These are phyloP conservation scores for Megalops cyprinoides DNA, from an alignment of 2,797 vertebrate species.

Conservation along the genomic window DNA sequence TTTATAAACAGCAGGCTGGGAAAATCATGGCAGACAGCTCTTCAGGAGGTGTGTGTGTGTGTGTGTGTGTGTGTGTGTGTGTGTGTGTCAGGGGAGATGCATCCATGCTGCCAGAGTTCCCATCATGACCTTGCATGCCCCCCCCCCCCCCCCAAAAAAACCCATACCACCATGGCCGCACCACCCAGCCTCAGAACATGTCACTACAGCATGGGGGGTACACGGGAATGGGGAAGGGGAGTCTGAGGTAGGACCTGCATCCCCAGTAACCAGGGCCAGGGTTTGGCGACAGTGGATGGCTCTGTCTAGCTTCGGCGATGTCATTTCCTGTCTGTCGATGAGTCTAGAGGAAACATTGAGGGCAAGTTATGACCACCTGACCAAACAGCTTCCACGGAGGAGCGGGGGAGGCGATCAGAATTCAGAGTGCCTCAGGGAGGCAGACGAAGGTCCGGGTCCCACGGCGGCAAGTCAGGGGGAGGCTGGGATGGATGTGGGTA, in stretches of 20 bases:
- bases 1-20: slow-evolving; percentile 32
- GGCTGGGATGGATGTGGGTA: neutral
- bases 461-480: neutral
- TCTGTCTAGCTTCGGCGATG: neutral
- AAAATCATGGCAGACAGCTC: slow-evolving; percentile 35
- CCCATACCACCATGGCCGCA: neutral
- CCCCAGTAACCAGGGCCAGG: neutral
- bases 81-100: slow-evolving; percentile 67
- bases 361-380: no score
- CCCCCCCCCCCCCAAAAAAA: neutral
- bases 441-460: neutral
- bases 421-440: neutral
- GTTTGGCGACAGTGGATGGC: neutral
- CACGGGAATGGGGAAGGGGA: no score
- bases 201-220: no score
- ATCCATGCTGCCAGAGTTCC: slow-evolving; percentile 67
- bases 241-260: no score
- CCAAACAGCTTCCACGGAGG: no score
- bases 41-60: slow-evolving; percentile 40
- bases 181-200: neutral
- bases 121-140: slow-evolving; percentile 52
- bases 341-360: no score
- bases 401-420: neutral
- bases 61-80: slow-evolving; percentile 56
- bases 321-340: neutral